Evolutionary conservation across 2,797 vertebrate species (phyloP).

Genomic region (Ctenochaetus hawaiiensis): DNA sequence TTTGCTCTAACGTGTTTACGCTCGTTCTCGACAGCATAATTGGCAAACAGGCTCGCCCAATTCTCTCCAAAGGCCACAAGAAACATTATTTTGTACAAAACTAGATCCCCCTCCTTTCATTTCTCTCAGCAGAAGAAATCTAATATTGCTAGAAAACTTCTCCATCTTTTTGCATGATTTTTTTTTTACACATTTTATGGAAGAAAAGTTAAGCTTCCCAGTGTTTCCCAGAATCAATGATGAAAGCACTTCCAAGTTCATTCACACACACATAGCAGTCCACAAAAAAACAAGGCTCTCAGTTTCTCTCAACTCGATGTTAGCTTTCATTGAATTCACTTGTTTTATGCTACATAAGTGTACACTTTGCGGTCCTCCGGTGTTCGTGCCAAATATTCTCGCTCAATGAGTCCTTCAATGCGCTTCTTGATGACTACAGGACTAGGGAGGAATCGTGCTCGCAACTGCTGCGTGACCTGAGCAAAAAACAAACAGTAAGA

Average conservation of each 20-base stretch:
- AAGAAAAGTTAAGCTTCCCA: constrained; percentile 85
- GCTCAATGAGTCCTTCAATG: constrained; percentile 99
- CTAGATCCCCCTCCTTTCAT: constrained; percentile 88
- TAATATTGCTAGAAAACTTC: constrained; percentile 94
- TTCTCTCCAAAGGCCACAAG: constrained; percentile 87
- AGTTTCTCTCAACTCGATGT: constrained; percentile 63
- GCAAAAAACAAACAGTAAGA: constrained; percentile 41
- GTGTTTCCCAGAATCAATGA: constrained; percentile 86
- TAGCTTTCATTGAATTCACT: constrained; percentile 79
- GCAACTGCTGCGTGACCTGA: constrained; percentile 98
- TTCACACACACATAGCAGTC: constrained; percentile 92
- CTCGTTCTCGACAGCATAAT: constrained; percentile 82
- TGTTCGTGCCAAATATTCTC: constrained; percentile 99
- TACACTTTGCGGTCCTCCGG: constrained; percentile 99
- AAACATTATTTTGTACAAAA: constrained; percentile 91
- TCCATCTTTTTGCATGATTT: constrained; percentile 82
- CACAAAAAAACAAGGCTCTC: constrained; percentile 75
- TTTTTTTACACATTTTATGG: constrained; percentile 84
- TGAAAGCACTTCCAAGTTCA: constrained; percentile 95
- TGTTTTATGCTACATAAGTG: constrained; percentile 99
- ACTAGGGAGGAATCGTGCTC: constrained; percentile 98
- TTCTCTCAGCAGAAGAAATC: constrained; percentile 89
- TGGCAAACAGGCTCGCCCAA: constrained; percentile 82
- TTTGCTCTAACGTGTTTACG: constrained; percentile 73
- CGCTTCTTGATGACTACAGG: constrained; percentile 99